These are phyloP conservation scores for Macquaria australasica DNA, from an alignment of 2,113 vertebrate species.

Conservation along the genomic window DNA sequence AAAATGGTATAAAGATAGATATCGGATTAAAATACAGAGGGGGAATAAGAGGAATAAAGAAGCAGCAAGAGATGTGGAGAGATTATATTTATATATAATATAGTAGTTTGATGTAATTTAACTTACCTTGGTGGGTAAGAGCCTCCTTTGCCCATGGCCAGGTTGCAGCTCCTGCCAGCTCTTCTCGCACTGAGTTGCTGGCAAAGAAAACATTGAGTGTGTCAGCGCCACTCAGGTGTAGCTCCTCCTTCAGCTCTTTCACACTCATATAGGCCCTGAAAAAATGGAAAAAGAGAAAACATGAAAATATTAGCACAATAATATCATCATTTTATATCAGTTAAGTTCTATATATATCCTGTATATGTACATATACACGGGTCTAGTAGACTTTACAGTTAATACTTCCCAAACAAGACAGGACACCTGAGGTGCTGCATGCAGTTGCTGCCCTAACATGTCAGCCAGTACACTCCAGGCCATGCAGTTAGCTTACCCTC, in stretches of 20 bases:
- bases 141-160: conserved; percentile 99
- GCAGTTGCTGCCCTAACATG: not conserved
- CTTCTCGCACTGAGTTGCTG: conserved; percentile 91
- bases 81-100: not conserved
- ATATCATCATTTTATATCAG: not conserved
- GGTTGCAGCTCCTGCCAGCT: conserved; percentile 94
- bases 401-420: not conserved
- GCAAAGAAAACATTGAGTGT: conserved; percentile 97
- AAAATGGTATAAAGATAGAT: not conserved
- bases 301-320: not conserved
- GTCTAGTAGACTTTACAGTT: too few species aligned
- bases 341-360: too few species aligned
- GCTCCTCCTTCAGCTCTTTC: conserved; percentile 93
- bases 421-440: not conserved
- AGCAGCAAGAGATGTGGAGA: not conserved
- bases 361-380: too few species aligned
- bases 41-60: not conserved
- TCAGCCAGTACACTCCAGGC: not conserved
- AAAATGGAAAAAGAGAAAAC: conserved; percentile 23
- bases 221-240: conserved; percentile 91
- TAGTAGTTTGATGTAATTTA: not conserved
- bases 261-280: conserved; percentile 95
- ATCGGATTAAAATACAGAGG: not conserved
- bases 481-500: not conserved
- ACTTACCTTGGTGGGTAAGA: conserved; percentile 86